These are phyloP conservation scores for Aurelia aurita complex sp. Pacific DNA, from an alignment of 30 jellyfish, hydroid and myxozoan genomes.

Conservation along the genomic window DNA sequence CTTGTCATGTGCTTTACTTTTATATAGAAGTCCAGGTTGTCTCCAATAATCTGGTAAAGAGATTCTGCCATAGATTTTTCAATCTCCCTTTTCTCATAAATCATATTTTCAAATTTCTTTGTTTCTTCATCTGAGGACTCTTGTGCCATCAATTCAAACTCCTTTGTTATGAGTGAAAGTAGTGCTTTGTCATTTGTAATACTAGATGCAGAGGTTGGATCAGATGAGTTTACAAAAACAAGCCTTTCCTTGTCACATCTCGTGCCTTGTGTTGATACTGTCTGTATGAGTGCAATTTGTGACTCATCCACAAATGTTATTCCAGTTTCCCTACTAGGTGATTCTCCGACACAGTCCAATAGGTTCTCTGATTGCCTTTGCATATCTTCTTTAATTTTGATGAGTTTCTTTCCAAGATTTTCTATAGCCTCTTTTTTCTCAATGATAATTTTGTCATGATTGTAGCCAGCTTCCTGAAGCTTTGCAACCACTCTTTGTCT, in stretches of 20 bases:
- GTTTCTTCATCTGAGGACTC: neutral
- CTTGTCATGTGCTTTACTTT: conserved; percentile 44
- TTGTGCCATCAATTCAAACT: too few relatives aligned
- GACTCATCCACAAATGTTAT: conserved; percentile 1
- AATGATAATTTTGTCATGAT: conserved; percentile 19
- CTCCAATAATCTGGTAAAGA: conserved; percentile 32
- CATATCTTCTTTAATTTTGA: neutral
- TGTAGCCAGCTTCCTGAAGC: conserved; percentile 18
- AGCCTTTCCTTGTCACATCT: too few relatives aligned
- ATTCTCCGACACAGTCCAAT: neutral
- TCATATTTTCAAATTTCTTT: conserved; percentile 3
- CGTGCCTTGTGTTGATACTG: too few relatives aligned
- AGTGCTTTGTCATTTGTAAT: too few relatives aligned
- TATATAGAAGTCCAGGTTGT: conserved; percentile 17
- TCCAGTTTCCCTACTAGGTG: neutral
- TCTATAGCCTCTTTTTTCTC: conserved; percentile 18
- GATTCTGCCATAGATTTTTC: conserved; percentile 9
- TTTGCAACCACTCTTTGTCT: conserved; percentile 40
- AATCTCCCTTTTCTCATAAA: conserved; percentile 6
- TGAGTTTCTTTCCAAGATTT: neutral
- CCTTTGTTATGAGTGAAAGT: too few relatives aligned
- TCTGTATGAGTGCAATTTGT: conserved; percentile 2
- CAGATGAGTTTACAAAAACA: too few relatives aligned
- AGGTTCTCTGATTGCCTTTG: neutral
- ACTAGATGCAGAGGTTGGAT: too few relatives aligned